A percentile compares a stretch with the other conserved stretches of the same genome.
These are phyloP conservation scores for Theristicus caerulescens DNA, from an alignment of 2,113 vertebrate genomes.

Conservation along the genomic window DNA sequence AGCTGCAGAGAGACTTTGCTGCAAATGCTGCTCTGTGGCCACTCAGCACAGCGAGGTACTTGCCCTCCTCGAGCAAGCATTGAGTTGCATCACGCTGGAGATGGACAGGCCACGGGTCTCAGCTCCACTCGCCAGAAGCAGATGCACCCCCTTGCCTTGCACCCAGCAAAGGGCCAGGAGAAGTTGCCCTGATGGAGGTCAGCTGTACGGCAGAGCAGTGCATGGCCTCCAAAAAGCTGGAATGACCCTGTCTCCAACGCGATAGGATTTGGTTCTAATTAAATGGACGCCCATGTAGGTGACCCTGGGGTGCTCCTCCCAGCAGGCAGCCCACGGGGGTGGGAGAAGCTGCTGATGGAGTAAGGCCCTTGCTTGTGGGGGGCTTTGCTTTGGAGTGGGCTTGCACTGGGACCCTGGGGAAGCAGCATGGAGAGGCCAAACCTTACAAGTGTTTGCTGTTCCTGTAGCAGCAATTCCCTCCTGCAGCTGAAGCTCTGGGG, in stretches of 20 bases:
- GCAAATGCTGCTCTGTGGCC: neutral
- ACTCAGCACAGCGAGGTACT: neutral
- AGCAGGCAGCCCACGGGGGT: neutral
- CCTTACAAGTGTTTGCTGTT: neutral
- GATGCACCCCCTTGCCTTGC: neutral
- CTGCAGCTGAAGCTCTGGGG: neutral
- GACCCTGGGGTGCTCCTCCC: neutral
- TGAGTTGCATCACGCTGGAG: neutral
- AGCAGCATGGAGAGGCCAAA: neutral
- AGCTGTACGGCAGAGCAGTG: neutral
- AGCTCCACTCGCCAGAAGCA: fast-evolving
- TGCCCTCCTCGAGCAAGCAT: fast-evolving
- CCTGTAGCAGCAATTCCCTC: neutral
- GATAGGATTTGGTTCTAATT: neutral
- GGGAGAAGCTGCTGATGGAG: neutral
- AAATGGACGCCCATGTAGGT: neutral
- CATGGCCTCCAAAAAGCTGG: neutral
- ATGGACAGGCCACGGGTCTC: neutral
- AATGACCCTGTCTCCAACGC: fast-evolving
- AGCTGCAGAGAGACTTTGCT: neutral
- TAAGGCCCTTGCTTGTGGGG: neutral
- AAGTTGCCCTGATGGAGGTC: fast-evolving
- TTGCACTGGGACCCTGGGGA: neutral
- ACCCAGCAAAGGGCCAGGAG: neutral
- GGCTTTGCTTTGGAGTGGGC: neutral